A percentile compares a stretch with the other conserved stretches of the same genome.
Conservation (phyloP, 2,113 vertebrate genomes). For the Carlito syrichta region DNA sequence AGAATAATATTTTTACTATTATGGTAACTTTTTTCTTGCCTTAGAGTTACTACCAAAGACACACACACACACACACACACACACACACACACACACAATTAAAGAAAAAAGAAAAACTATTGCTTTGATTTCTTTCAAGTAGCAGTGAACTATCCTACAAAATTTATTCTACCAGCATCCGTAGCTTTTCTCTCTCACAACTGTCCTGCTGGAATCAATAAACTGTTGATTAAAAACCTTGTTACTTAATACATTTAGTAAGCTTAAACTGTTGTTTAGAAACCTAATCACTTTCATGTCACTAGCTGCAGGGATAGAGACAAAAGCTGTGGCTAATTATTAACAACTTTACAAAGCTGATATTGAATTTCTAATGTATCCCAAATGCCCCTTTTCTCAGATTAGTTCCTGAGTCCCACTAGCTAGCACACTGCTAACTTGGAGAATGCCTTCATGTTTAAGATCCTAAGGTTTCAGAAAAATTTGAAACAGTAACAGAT, state of each 20-base stretch:
- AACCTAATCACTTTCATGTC: constrained; percentile 85
- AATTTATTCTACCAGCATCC: constrained; percentile 65
- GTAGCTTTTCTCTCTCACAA: constrained; percentile 66
- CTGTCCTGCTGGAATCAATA: constrained; percentile 83
- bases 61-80: too few relatives aligned
- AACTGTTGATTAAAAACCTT: constrained; percentile 83
- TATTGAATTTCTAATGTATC: constrained; percentile 87
- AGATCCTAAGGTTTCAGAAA: constrained; percentile 68
- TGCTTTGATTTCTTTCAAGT: constrained; percentile 77
- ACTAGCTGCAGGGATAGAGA: constrained; percentile 81
- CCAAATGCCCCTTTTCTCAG: constrained; percentile 78
- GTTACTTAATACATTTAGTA: constrained; percentile 83
- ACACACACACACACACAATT: too few relatives aligned
- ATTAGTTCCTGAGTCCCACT: constrained; percentile 77
- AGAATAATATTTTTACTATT: background rate
- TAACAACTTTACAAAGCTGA: constrained; percentile 85
- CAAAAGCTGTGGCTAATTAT: constrained; percentile 87
- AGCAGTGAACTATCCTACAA: constrained; percentile 61
- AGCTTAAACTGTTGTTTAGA: constrained; percentile 83
- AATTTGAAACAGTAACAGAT: constrained; percentile 60
- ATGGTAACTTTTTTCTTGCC: background rate
- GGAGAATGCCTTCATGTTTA: constrained; percentile 55
- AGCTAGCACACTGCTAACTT: constrained; percentile 75
- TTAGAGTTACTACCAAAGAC: constrained; percentile 62
- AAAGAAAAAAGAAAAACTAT: constrained; percentile 51